Conservation (phyloP, 2,797 vertebrate genomes). For the Sebastes nivosus region DNA sequence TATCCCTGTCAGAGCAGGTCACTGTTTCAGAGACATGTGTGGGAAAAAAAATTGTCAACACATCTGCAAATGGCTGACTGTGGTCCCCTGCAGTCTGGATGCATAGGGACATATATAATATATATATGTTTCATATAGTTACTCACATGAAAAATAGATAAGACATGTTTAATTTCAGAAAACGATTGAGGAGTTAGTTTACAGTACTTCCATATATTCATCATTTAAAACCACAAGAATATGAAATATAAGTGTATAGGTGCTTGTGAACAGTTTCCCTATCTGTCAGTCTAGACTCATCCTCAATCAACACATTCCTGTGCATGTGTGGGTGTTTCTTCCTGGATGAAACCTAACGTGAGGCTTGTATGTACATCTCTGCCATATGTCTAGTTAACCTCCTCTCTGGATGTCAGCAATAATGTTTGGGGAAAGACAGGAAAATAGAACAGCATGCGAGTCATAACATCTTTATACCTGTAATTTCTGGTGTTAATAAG, state of each 20-base stretch:
- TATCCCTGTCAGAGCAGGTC: slow-evolving; percentile 45
- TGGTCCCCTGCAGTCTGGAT: neutral
- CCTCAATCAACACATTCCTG: slow-evolving; percentile 22
- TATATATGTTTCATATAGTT: neutral
- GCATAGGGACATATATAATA: neutral
- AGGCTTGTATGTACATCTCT: neutral
- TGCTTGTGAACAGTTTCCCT: neutral
- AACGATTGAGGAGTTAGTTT: neutral
- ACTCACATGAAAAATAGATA: neutral
- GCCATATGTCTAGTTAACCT: neutral
- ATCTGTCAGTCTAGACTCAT: slow-evolving; percentile 14
- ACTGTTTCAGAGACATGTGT: slow-evolving; percentile 8
- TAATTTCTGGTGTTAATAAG: neutral
- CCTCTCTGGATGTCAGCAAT: neutral
- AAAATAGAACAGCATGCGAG: neutral
- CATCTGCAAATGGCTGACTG: slow-evolving; percentile 2
- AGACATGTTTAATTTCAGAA: neutral
- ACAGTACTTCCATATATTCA: neutral
- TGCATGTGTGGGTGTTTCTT: slow-evolving; percentile 8
- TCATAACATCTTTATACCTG: neutral
- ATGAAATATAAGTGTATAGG: neutral
- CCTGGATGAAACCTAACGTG: neutral
- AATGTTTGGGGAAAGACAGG: neutral
- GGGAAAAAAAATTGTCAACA: slow-evolving; percentile 15
- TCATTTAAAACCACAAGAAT: neutral